These are phyloP conservation scores for Coelopa pilipes DNA, from an alignment of 2,888 invertebrate genomes.

Conservation along the genomic window DNA sequence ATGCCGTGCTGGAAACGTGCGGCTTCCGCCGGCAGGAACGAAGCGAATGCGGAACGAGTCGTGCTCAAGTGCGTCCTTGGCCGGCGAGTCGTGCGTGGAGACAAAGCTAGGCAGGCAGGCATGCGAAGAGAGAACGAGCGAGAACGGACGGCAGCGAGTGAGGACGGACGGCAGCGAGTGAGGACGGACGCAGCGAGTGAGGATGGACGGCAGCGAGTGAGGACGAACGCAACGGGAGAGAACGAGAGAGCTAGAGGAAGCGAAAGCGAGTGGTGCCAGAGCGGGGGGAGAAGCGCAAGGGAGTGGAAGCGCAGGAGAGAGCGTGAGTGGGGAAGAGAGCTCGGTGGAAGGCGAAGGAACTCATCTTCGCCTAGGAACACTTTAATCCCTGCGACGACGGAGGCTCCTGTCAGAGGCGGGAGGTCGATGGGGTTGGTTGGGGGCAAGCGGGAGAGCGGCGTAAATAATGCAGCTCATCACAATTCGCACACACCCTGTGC, in stretches of 20 bases:
- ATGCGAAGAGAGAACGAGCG: background rate
- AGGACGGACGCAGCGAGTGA: background rate
- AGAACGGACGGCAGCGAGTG: too few relatives aligned
- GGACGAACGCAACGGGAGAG: background rate
- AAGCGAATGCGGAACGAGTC: background rate
- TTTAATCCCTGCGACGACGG: too few relatives aligned
- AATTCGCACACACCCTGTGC: constrained; percentile 19
- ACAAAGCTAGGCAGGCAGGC: too few relatives aligned
- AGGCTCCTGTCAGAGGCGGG: background rate
- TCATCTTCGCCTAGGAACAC: too few relatives aligned
- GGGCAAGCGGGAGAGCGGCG: background rate
- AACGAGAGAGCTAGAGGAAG: too few relatives aligned
- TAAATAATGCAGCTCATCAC: constrained; percentile 30
- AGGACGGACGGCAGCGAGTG: too few relatives aligned
- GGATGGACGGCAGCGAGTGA: background rate
- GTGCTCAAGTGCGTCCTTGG: constrained; percentile 31
- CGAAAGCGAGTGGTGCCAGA: too few relatives aligned
- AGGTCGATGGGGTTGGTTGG: background rate
- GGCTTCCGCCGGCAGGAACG: background rate
- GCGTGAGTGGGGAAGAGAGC: too few relatives aligned
- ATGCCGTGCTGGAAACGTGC: background rate
- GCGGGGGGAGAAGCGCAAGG: too few relatives aligned
- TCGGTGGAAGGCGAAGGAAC: too few relatives aligned
- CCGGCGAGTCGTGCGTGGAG: background rate
- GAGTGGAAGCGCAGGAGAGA: too few relatives aligned